A percentile compares a stretch with the other conserved stretches of the same genome.
These are phyloP conservation scores for Cossypha caffra DNA, from an alignment of 2,797 vertebrate species.

Conservation along the genomic window DNA sequence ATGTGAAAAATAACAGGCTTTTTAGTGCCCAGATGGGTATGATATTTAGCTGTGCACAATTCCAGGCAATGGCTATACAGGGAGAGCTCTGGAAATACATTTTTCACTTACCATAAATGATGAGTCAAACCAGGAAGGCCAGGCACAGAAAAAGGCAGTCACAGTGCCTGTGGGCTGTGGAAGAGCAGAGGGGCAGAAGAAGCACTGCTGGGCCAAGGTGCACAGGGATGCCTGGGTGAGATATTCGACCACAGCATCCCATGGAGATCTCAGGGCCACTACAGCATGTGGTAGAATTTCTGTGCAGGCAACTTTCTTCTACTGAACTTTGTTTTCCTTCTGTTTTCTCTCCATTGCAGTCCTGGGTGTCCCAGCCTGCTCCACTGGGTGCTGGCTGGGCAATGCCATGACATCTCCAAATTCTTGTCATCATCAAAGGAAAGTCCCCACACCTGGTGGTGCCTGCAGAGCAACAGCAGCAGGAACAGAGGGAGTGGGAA, in stretches of 20 bases:
- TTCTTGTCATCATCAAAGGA: not conserved
- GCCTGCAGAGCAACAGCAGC: not conserved
- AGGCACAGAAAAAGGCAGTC: not conserved
- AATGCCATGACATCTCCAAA: not conserved
- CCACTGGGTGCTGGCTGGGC: not conserved
- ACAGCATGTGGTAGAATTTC: accelerated
- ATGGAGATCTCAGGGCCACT: not conserved
- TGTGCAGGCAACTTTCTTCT: not conserved
- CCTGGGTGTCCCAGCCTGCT: not conserved
- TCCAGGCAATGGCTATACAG: not conserved
- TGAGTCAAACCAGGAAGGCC: not conserved
- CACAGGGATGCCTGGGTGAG: not conserved
- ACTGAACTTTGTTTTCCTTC: not conserved
- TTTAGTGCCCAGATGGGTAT: not conserved
- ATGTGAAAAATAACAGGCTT: not conserved
- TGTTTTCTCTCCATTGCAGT: not conserved
- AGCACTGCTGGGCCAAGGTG: not conserved
- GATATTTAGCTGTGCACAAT: not conserved
- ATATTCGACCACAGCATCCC: not conserved
- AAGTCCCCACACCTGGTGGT: not conserved
- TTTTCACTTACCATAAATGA: not conserved
- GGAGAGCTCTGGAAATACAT: not conserved
- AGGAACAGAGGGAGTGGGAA: not conserved
- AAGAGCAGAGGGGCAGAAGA: not conserved
- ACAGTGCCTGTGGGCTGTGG: not conserved